These are phyloP conservation scores for Dolichallabes microphthalmus DNA, from an alignment of 2,113 vertebrate species.

Conservation along the genomic window DNA sequence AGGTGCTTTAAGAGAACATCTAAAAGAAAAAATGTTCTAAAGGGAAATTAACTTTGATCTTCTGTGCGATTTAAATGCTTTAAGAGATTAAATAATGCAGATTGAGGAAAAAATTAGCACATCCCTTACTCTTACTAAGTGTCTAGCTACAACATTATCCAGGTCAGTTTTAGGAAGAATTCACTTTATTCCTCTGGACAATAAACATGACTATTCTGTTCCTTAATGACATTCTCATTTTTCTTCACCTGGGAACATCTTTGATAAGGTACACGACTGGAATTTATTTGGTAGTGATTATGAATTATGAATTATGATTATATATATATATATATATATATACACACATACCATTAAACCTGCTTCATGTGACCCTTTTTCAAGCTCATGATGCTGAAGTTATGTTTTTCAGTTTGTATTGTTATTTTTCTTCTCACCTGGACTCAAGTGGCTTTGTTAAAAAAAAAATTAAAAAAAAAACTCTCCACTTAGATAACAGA, in stretches of 20 bases:
- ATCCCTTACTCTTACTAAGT: conserved; percentile 39
- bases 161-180: neutral
- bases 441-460: neutral
- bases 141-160: neutral
- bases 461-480: neutral
- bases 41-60: neutral
- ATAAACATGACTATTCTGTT: neutral
- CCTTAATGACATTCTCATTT: neutral
- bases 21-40: neutral
- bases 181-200: neutral
- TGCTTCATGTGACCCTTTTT: neutral
- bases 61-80: neutral
- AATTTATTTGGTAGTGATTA: neutral
- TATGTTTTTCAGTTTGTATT: neutral
- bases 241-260: neutral
- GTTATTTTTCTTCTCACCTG: neutral
- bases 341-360: neutral
- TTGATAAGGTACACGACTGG: neutral
- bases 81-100: conserved; percentile 58
- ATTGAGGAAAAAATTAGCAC: conserved; percentile 47
- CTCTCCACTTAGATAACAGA: neutral
- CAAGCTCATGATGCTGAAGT: neutral
- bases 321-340: too few relatives aligned
- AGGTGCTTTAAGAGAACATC: neutral
- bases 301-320: too few relatives aligned